phyloP scores from a whole-genome alignment of 2,113 vertebrate species.

The Euleptes europaea region DNA sequence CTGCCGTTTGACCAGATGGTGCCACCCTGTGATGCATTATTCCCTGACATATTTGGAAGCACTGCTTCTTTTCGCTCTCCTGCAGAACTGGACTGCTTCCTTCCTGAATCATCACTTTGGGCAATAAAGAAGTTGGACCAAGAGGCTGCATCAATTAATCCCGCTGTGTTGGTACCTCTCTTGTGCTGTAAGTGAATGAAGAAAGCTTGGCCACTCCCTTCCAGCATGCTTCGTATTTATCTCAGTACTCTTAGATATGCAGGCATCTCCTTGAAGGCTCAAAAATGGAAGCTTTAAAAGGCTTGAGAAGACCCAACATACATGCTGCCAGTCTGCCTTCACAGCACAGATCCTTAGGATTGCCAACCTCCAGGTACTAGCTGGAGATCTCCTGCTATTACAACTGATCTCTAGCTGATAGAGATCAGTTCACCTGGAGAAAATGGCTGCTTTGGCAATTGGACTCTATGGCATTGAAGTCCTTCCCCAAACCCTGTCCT shows the following conservation, averaged over 20 bases:
- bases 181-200: not conserved
- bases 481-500: no score
- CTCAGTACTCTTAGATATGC: not conserved
- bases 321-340: no score
- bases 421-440: no score
- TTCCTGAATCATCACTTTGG: not conserved
- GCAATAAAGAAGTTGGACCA: not conserved
- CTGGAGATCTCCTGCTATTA: no score
- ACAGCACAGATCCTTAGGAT: not conserved
- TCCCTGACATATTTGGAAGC: not conserved
- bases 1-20: constrained; percentile 8
- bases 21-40: not conserved
- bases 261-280: not conserved
- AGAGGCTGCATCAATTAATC: not conserved
- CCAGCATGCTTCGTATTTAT: not conserved
- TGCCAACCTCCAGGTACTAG: no score
- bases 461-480: no score
- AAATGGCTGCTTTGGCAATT: no score
- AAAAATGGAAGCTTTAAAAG: not conserved
- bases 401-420: no score
- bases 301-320: no score
- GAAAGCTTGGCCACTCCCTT: not conserved
- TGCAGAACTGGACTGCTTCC: not conserved
- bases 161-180: not conserved
- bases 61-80: not conserved